Evolutionary conservation across 2,113 vertebrate genomes (phyloP), one percentile per base, ranked within the genome.

Genomic region (Setophaga kirtlandii): DNA sequence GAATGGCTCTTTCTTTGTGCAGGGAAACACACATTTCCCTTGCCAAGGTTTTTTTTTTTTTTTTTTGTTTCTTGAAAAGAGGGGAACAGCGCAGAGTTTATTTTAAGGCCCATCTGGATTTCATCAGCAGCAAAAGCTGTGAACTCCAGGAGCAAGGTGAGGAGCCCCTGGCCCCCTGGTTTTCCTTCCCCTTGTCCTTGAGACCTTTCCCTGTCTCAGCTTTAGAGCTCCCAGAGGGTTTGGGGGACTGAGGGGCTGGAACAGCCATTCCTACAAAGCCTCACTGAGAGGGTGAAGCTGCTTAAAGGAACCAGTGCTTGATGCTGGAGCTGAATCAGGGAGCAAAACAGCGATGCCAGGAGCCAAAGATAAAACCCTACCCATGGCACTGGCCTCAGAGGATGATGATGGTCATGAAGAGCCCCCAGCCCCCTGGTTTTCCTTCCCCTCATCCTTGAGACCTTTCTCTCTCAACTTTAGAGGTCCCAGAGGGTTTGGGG

Each of bases 31-130:
- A 27, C 2, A 1, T 46, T 56, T 67, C 89, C 89, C 78, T 64
- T 53, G 82, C 59, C 59, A 21, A 82, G 63, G 75, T 78, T n/a
- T 39, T 82, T 87, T 64, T 52, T 56, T 81, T 39, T 71, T 47
- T 64, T 7, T 56, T 81, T n/a, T n/a, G 42, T 71, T 42, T 37
- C 37, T 37, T 37, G 37, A 37, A 37, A 37, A 95, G 76, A 81
- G 70, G 79, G 85, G 74, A 87, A 39, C 10, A 62, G 77, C 24
- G 75, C 58, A 23, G 83, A 83, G 89, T 86, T 91, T 87, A 87
- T 91, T 67, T 95, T 71, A 55, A 92, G 53, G 86, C 50, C 84
- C 96, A 95, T 97, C 97, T 96, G 96, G 96, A 95, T 95, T 90
- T 73, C 88, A 97, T 96, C 96, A 94, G 83, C 70, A 86, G 83